Percentiles rank a stretch among this genome's conserved stretches.
phyloP scores from a whole-genome alignment of 2,888 invertebrate species.

The Tipula lateralis region DNA sequence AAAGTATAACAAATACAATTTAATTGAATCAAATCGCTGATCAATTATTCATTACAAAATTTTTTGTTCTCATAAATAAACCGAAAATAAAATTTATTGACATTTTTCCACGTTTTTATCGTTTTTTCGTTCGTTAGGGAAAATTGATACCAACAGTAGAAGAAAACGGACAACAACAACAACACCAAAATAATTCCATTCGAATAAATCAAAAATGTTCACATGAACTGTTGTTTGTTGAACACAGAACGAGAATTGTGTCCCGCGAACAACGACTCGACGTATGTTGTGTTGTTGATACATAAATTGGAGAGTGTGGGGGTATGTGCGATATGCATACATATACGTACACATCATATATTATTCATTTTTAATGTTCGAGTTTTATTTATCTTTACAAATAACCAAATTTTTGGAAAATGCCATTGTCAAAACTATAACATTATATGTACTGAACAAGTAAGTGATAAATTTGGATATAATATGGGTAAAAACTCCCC shows the following conservation, averaged over 20 bases:
- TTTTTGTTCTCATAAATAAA: background rate
- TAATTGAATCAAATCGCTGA: constrained; percentile 19
- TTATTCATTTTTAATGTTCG: constrained; percentile 24
- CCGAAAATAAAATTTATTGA: background rate
- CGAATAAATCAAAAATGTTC: background rate
- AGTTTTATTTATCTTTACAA: constrained; percentile 5
- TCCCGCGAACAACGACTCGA: background rate
- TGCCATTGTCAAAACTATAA: background rate
- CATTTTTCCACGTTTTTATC: background rate
- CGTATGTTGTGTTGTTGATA: background rate
- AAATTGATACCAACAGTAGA: background rate
- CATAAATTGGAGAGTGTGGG: background rate
- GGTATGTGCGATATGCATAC: background rate
- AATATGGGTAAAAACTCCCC: background rate
- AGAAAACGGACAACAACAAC: background rate
- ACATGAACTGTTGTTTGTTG: background rate
- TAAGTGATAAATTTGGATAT: constrained; percentile 24
- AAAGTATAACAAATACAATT: background rate
- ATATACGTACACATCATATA: background rate
- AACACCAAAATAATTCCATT: background rate
- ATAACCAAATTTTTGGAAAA: background rate
- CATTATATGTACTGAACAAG: background rate
- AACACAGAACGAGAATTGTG: background rate
- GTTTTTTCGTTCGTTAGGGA: background rate
- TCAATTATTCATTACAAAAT: constrained; percentile 3